Conservation (phyloP, 2,797 vertebrate genomes). For the Chloroceryle amazona region DNA sequence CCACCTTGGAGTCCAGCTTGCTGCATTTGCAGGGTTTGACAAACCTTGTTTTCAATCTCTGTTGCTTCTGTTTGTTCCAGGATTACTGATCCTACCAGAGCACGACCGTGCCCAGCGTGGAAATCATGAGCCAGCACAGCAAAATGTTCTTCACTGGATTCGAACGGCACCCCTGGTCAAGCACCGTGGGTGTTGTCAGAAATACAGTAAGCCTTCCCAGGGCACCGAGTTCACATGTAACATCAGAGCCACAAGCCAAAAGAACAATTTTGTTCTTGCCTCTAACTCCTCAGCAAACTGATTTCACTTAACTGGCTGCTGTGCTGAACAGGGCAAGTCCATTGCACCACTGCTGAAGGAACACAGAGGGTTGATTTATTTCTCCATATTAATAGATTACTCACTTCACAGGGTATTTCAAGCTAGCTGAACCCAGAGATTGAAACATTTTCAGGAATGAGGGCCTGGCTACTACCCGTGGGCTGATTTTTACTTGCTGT, state of each 20-base stretch:
- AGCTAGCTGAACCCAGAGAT: not conserved
- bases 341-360: not conserved
- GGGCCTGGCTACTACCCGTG: not conserved
- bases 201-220: not conserved
- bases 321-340: not conserved
- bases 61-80: not conserved
- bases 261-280: not conserved
- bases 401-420: not conserved
- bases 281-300: not conserved
- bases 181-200: not conserved
- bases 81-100: not conserved
- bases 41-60: not conserved
- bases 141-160: not conserved
- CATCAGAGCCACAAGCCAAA: not conserved
- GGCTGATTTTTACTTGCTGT: not conserved
- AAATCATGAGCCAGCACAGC: not conserved
- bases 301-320: not conserved
- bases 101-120: fast-evolving
- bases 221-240: not conserved
- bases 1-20: not conserved
- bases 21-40: not conserved
- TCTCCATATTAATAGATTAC: not conserved
- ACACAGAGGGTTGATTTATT: not conserved
- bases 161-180: not conserved
- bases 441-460: not conserved